Base-by-base conservation (phyloP, 1,140 invertebrate genomes). In the Drosophila albomicans region DNA sequence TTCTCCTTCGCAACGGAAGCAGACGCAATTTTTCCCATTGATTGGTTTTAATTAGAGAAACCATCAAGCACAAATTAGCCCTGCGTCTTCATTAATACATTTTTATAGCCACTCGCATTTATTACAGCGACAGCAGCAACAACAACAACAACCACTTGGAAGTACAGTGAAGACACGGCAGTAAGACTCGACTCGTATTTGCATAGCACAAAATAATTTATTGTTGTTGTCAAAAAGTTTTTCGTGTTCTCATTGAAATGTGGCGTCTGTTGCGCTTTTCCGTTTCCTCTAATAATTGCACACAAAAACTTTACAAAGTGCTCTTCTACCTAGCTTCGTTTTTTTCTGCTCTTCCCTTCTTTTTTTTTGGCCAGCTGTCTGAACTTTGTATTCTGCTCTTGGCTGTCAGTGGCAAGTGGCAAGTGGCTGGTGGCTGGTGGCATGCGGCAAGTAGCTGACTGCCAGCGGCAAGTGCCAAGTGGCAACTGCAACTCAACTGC, bases 11-110 rank as follows among this genome's bases (percentile, higher is more conserved):
- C 15, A 68, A 63, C 64, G 57, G 77, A 88, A 78, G 84, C 65
- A 72, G 64, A 79, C 77, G 75, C 86, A 73, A 81, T 85, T 85
- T 89, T 81, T 85, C 81, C 73, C 84, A 85, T 89, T 89, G 81
- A 89, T 89, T 89, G 81, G 75, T 76, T 89, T 89, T 90, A 89
- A 85, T 89, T 88, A 88, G 80, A 75, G 88, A 89, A 89, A 75
- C 81, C 85, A 85, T 89, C 85, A 76, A 79, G 59, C 85, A 72
- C 85, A 89, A 89, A 85, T 89, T 85, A 90, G 85, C 72, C 72
- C 77, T 81, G 75, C 65, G 71, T 77, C 81, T 89, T 89, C 85
- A 79, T 89, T 88, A 88, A 88, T 88, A 88, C 77, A 66, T 61
- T 67, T 70, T 88, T 78, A 88, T 88, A 69, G 74, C 57, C 58